Evolutionary conservation across 2,888 invertebrate species (phyloP), one percentile per base, ranked within the genome.

Genomic region (Micropterix aruncella): DNA sequence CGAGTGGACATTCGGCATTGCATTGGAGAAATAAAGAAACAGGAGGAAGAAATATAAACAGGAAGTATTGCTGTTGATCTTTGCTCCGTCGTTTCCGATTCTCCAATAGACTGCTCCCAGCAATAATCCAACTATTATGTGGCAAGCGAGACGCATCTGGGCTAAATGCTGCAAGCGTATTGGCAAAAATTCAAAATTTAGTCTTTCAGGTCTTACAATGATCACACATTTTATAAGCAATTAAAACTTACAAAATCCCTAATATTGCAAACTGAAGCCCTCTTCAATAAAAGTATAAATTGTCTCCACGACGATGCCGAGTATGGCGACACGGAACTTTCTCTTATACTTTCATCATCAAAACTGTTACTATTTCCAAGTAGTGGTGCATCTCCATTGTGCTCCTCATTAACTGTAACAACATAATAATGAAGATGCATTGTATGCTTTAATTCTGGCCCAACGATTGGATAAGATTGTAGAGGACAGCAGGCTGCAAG

Each of bases 1-100:
- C 46, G 72, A 73, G 48, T 74, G 70, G 41, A 78, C 75, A 18
- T 77, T 73, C 1, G 78, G 78, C 77, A 79, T 76, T 1, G 77
- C 64, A 55, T 75, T 79, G 1, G 75, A 70, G 59, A 77, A 78
- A 57, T 74, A 79, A 2, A 78, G 58, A 52, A 79, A 79, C 16
- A 79, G 58, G 15, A 77, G 51, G 48, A 75, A 70, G 56, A 78
- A 79, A 60, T 78, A 79, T 5, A 78, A 52, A 48, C 74, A 75
- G 37, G 74, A 68, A 1, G 73, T 64, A 54, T 79, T 79, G 48
- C 77, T 72, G 39, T 63, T 57, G 16, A 72, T 61, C 46, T 73
- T 73, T 15, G 59, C 60, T 0, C 70, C 77, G 18, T 75, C 73
- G 3, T 60, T 59, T n/a, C 79, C 79, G 2, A 77, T 74, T 48